phyloP scores from a whole-genome alignment of 2,113 vertebrate species.

The Chionis minor region DNA sequence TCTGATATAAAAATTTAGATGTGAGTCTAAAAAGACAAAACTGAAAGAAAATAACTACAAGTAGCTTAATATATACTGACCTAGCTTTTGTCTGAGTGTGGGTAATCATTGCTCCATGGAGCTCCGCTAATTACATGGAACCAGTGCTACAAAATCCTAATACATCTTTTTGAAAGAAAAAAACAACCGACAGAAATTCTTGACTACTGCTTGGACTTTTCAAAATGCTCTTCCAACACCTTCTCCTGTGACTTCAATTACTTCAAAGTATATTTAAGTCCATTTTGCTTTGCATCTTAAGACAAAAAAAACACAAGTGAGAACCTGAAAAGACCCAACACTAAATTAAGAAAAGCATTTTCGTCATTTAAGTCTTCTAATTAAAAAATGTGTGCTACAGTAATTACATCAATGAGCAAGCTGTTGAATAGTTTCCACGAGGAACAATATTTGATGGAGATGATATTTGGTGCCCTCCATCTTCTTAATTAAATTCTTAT shows the following conservation, averaged over 20 bases:
- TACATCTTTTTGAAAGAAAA: neutral
- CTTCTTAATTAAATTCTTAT: slow-evolving; percentile 50
- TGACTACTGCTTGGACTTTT: slow-evolving; percentile 15
- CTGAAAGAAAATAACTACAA: neutral
- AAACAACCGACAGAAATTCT: neutral
- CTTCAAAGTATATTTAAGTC: slow-evolving; percentile 41
- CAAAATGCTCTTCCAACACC: slow-evolving; percentile 29
- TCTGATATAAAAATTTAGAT: neutral
- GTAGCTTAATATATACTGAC: neutral
- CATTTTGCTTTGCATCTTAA: neutral
- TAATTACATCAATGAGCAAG: slow-evolving; percentile 13
- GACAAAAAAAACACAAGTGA: neutral
- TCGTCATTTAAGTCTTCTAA: slow-evolving; percentile 14
- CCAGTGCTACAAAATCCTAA: neutral
- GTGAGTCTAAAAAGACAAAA: neutral
- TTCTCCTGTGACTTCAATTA: slow-evolving; percentile 29
- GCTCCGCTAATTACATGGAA: neutral
- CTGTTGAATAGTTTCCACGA: slow-evolving; percentile 29
- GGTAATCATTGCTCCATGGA: neutral
- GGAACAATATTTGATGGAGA: slow-evolving; percentile 5
- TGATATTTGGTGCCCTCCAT: neutral
- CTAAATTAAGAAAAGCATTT: slow-evolving; percentile 4
- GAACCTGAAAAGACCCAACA: neutral
- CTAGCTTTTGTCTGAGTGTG: neutral
- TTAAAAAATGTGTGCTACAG: neutral